Base-by-base conservation (phyloP, 2,888 invertebrate species). In the Ariolimax columbianus region DNA sequence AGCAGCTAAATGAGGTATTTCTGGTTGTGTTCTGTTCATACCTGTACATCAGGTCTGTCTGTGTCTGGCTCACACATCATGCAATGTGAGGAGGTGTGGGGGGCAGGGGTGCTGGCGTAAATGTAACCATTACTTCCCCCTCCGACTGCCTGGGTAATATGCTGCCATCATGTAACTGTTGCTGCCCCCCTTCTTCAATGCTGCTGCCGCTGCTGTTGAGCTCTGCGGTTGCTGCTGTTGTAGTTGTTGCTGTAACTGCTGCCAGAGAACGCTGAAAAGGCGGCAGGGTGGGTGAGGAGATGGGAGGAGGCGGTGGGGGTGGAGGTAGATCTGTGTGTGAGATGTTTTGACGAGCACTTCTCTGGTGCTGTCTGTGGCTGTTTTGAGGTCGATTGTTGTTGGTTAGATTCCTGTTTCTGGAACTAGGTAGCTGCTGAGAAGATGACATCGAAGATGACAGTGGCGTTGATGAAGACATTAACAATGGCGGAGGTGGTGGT, bases 1-100 rank as follows among this genome's bases (percentile, higher is more conserved):
- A 82, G 82, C 82, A 82, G 82, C 82, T 43, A 75, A 81, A 81
- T 81, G 81, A 81, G 81, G 81, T 81, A 81, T 72, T 70, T 82
- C 82, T 82, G 82, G 82, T 82, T 82, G 75, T 75, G 82, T 82
- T 26, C 26, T 80, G 80, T 73, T 63, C 38, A 75, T 19, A 30
- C 63, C 79, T 43, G 43, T 30, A 66, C 2, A 23, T 68, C 82
- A 82, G 51, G 81, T 51, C 36, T 82, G n/a, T 47, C 30, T 36
- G n/a, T 36, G n/a, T 47, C 75, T 82, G 63, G 36, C 55, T 51
- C 81, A 33, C 59, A 70, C 75, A 82, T 82, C 82, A 82, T n/a
- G 75, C 82, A 36, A 82, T 82, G 82, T 82, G 63, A 63, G 82
- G 75, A 63, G 14, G 82, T 19, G 11, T 72, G 33, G 75, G 59